phyloP scores from a whole-genome alignment of 1,140 invertebrate species.

The Camponotus pennsylvanicus region DNA sequence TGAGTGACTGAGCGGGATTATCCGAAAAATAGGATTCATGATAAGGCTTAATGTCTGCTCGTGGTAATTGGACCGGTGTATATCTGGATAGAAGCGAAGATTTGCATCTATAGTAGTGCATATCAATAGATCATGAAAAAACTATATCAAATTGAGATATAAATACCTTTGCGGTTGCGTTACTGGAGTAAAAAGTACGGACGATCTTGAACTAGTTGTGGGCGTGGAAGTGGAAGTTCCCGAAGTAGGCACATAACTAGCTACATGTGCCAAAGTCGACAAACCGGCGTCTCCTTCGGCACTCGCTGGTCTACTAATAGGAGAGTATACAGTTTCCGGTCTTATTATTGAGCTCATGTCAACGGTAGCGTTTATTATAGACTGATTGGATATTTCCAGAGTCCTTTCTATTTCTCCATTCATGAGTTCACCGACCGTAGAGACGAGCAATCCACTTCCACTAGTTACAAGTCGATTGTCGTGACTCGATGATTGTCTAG shows the following conservation, averaged over 20 bases:
- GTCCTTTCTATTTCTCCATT: constrained; percentile 96
- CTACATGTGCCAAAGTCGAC: constrained; percentile 88
- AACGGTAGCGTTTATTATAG: constrained; percentile 94
- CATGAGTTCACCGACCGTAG: constrained; percentile 94
- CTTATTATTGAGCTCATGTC: constrained; percentile 91
- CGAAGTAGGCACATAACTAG: constrained; percentile 84
- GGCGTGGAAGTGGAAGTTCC: constrained; percentile 76
- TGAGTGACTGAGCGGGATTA: constrained; percentile 85
- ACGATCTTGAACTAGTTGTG: constrained; percentile 81
- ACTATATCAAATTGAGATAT: background rate
- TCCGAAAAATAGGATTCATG: constrained; percentile 91
- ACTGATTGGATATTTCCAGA: constrained; percentile 94
- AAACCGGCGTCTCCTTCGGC: constrained; percentile 87
- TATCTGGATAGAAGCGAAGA: constrained; percentile 79
- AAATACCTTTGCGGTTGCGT: constrained; percentile 83
- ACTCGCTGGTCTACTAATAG: constrained; percentile 90
- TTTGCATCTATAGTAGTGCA: background rate
- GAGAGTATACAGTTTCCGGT: constrained; percentile 87
- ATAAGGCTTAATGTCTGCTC: constrained; percentile 91
- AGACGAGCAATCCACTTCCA: constrained; percentile 86
- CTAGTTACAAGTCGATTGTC: constrained; percentile 82
- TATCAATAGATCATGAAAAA: background rate
- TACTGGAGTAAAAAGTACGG: constrained; percentile 84
- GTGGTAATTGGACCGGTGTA: constrained; percentile 88
- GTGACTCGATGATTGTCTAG: constrained; percentile 77